A percentile compares a stretch with the other conserved stretches of the same genome.
These are phyloP conservation scores for Resseliella maxima DNA, from an alignment of 2,888 invertebrate genomes.

Conservation along the genomic window DNA sequence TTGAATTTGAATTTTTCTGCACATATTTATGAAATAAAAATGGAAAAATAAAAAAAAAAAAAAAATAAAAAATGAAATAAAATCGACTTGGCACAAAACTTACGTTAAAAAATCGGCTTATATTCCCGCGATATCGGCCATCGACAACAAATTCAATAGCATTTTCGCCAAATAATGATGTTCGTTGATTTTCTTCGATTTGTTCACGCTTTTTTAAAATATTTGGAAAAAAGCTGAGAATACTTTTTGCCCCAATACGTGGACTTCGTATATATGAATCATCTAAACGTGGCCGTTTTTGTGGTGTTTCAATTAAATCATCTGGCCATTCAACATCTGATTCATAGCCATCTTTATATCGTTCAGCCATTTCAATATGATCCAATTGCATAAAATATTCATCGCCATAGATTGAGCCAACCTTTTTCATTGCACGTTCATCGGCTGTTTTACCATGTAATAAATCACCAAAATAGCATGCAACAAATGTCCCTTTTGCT, in stretches of 20 bases:
- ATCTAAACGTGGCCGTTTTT: neutral
- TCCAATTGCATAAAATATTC: conserved; percentile 28
- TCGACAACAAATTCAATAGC: conserved; percentile 30
- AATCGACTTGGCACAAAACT: neutral
- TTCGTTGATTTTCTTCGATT: neutral
- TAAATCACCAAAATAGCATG: conserved; percentile 51
- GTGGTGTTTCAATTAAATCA: neutral
- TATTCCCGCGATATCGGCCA: neutral
- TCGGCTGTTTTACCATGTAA: neutral
- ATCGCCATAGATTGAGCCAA: neutral
- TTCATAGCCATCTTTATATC: conserved; percentile 20
- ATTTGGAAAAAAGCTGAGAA: neutral
- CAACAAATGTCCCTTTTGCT: conserved; percentile 9
- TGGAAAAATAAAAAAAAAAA: neutral
- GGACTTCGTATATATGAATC: neutral
- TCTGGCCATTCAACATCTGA: neutral
- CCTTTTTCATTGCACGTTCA: conserved; percentile 31
- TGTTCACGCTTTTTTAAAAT: neutral
- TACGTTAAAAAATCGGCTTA: conserved; percentile 42
- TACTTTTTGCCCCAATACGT: neutral
- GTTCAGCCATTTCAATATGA: conserved; percentile 9
- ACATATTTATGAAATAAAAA: neutral
- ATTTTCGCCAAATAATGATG: neutral
- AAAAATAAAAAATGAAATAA: neutral
- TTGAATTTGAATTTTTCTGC: too few relatives aligned